Evolutionary conservation across 2,113 vertebrate genomes (phyloP), one percentile per base, ranked within the genome.

Genomic region (Cercocebus atys): DNA sequence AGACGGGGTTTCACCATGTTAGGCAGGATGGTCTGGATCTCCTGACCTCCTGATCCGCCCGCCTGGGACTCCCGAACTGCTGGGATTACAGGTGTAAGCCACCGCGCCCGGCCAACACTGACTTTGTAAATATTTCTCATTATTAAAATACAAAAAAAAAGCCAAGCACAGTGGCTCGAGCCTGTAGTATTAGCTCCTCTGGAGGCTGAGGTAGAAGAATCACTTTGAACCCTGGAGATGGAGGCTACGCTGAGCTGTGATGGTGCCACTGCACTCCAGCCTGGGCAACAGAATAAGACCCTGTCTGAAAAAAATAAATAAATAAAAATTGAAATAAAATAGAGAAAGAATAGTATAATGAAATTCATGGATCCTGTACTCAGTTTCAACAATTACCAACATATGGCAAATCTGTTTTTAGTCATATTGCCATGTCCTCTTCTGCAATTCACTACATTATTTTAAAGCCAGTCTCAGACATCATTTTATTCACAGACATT

Each of bases 341-440:
- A 95, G 30, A 45, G 92, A 93, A 61, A 86, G 91, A 66, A 88
- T 83, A 72, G 82, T 87, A 20, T 93, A 97, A 78, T 66, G 73
- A 83, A 78, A 87, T 82, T 83, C 73, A 14, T 68, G 82, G 43
- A 84, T 52, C 88, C 82, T 80, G 90, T 72, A 7, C 61, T 91
- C 23, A 38, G 66, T 55, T 89, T 64, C 95, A 86, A 90, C 83
- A 94, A 81, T 95, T 59, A 70, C 89, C 93, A 94, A 47, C 97
- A 97, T 97, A 95, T 95, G 97, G 96, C 0, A 43, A 70, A 25
- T 88, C 92, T 68, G 85, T 95, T 97, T 94, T 96, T 97, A 94
- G 94, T 80, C 30, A 2, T 32, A 40, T 88, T 52, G 50, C 81
- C 20, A 11, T 81, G 78, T 76, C 90, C 93, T 68, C 88, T 76